These are phyloP conservation scores for Onychorhynchus coronatus DNA, from an alignment of 2,113 vertebrate genomes.

Conservation along the genomic window DNA sequence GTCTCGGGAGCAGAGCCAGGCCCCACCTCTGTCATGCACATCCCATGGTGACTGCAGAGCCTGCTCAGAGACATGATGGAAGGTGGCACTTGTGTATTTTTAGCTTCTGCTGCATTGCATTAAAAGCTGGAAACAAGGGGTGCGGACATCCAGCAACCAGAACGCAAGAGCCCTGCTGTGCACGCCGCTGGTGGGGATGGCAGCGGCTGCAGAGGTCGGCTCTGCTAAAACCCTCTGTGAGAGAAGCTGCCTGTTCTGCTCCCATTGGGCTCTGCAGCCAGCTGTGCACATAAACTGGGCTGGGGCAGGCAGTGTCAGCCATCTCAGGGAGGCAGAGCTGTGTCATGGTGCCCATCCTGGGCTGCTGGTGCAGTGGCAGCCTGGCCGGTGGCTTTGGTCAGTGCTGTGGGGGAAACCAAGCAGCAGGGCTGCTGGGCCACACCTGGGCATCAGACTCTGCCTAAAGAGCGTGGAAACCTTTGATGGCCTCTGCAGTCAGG, in stretches of 20 bases:
- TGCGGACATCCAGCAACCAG: background rate
- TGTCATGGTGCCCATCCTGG: background rate
- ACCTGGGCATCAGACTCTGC: background rate
- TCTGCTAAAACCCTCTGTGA: background rate
- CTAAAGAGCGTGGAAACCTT: background rate
- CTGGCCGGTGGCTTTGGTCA: background rate
- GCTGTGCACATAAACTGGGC: background rate
- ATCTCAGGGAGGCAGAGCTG: background rate
- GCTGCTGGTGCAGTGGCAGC: background rate
- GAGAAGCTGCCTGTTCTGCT: background rate
- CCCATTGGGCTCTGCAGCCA: accelerated
- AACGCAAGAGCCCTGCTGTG: background rate
- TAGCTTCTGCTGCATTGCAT: constrained; percentile 37
- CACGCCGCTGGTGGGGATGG: accelerated
- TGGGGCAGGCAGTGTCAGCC: accelerated
- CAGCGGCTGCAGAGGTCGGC: background rate
- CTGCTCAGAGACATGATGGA: background rate
- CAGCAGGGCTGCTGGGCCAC: background rate
- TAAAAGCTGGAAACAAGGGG: background rate
- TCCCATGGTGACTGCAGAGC: background rate
- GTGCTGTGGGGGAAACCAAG: accelerated
- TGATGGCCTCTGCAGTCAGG: background rate
- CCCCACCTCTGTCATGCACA: background rate
- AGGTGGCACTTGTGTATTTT: constrained; percentile 40
- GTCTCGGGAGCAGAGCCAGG: background rate